Evolutionary conservation across 2,113 vertebrate genomes (phyloP).

Genomic region (Corvus cornix): DNA sequence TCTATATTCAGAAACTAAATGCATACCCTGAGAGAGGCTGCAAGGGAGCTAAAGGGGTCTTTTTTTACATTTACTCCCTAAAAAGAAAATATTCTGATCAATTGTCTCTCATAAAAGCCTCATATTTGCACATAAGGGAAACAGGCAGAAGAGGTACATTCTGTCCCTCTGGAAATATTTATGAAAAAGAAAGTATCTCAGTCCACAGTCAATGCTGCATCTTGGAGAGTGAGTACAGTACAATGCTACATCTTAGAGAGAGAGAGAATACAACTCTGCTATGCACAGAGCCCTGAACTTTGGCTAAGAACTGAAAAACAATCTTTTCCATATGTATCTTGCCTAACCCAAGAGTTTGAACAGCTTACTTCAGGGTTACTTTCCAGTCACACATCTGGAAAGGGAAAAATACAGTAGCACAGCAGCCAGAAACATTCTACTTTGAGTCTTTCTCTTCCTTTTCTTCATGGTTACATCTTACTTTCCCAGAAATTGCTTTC

Average conservation of each 20-base stretch:
- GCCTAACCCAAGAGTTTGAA: background rate
- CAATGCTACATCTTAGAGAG: background rate
- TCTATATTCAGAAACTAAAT: background rate
- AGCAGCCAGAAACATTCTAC: background rate
- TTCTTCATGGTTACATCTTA: background rate
- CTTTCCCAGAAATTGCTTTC: background rate
- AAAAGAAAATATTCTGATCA: background rate
- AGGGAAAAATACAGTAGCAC: background rate
- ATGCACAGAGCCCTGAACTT: background rate
- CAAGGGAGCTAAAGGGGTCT: background rate
- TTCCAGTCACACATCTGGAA: conserved; percentile 15
- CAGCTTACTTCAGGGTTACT: background rate
- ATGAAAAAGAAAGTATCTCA: background rate
- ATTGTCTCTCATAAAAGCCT: background rate
- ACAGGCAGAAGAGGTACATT: background rate
- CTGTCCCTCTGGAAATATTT: background rate
- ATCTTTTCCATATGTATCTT: background rate
- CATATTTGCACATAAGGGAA: background rate
- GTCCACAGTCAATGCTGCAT: background rate
- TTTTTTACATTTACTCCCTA: background rate
- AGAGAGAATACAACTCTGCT: background rate
- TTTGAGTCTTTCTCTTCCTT: background rate
- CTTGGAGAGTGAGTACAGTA: background rate
- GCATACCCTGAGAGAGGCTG: background rate
- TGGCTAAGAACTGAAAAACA: background rate